Base-by-base conservation (phyloP, 2,113 vertebrate species). In the Psilopsiagon aymara region DNA sequence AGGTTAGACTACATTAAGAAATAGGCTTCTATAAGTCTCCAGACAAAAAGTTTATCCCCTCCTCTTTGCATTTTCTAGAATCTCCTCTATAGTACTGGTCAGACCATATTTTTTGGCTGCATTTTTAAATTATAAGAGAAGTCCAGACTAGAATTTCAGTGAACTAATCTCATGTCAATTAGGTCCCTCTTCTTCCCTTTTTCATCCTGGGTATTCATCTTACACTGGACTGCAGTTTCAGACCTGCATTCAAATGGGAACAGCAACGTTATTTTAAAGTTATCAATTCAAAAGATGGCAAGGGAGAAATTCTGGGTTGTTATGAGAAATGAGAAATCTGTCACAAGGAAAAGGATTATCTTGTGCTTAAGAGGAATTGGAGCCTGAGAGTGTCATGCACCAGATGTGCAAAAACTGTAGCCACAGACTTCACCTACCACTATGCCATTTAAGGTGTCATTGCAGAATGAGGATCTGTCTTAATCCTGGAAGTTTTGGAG, bases 201-300 rank as follows among this genome's bases (percentile, higher is more conserved):
- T 43, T 88, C 47, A 17, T 86, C 49, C 43, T 91, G 17, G 43
- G 64, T 90, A 66, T 86, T 96, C 62, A 60, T 70, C 52, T 96
- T 78, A 14, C 64, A 39, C 33, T 94, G 82, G 70, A 91, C 85
- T 94, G 76, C 39, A 88, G 67, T 94, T 95, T 96, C 95, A 87
- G 75, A 62, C 55, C 66, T 81, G 76, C 2, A 12, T 91, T 97
- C 92, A 95, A 68, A 84, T 90, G 31, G 79, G 79, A 96, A 63
- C 16, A 92, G 59, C n/a, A 82, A 74, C 80, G 92, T 94, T 97
- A 91, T 96, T 97, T 97, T 94, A 94, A 95, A 75, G 73, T 84
- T 97, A 97, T 74, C 85, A 92, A 96, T 97, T 98, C 95, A 96
- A 96, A 96, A 93, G 73, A 96, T 94, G 69, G 59, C 76, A 93